Evolutionary conservation across 37 sponge, comb jelly and placozoan species (phyloP).

Genomic region (Geodia barretti): DNA sequence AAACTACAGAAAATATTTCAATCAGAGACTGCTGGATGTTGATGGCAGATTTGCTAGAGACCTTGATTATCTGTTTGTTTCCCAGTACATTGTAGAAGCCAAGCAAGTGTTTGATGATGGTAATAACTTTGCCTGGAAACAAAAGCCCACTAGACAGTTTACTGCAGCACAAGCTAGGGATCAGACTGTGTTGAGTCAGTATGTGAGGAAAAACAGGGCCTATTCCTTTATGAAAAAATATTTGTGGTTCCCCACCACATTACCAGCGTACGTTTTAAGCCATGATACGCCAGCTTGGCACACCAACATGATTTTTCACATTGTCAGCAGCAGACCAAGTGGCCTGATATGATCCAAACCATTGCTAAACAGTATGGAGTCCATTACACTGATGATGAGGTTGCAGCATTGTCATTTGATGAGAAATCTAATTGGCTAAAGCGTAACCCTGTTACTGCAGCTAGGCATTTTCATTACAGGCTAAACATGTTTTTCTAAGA

Average conservation of each 20-base stretch:
- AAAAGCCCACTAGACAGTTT: background rate
- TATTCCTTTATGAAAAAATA: conserved; percentile 45
- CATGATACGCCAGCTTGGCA: conserved; percentile 33
- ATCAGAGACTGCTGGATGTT: no score
- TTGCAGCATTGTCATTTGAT: conserved; percentile 8
- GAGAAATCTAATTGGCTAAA: conserved; percentile 10
- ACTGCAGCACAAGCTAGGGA: background rate
- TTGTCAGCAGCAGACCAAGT: conserved; percentile 40
- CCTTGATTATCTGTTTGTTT: no score
- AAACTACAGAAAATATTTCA: no score
- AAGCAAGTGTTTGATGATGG: no score
- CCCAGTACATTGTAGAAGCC: no score
- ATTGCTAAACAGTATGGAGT: conserved; percentile 46
- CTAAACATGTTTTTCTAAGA: conserved; percentile 14
- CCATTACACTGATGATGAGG: conserved; percentile 23
- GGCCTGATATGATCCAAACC: conserved; percentile 49
- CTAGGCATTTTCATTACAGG: conserved; percentile 33
- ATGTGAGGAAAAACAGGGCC: conserved; percentile 14
- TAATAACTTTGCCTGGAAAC: no score
- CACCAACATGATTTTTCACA: conserved; percentile 44
- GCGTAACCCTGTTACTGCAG: conserved; percentile 33
- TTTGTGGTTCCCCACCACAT: conserved; percentile 24
- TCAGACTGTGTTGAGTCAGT: background rate
- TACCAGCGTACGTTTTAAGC: conserved; percentile 40
- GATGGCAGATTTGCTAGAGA: no score